phyloP scores from a whole-genome alignment of 1,140 invertebrate genomes.

The Ruditapes philippinarum region DNA sequence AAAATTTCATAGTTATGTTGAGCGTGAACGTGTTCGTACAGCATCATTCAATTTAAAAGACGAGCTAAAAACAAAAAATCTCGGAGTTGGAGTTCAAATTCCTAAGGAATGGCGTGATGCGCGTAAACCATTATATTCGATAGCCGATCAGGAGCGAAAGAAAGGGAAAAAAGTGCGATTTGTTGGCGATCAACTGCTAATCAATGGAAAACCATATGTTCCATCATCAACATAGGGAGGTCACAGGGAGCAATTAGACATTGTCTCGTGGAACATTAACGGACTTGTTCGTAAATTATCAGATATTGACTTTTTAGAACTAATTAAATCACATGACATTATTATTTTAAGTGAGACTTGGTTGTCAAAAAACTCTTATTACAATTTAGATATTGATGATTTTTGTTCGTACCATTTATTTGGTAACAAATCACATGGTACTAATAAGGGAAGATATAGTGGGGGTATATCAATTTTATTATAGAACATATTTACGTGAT shows the following conservation, averaged over 20 bases:
- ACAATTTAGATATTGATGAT: conserved; percentile 12
- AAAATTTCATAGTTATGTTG: conserved; percentile 16
- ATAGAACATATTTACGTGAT: neutral
- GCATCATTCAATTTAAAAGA: neutral
- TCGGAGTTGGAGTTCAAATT: neutral
- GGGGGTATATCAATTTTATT: conserved; percentile 16
- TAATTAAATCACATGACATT: neutral
- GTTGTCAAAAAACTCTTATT: neutral
- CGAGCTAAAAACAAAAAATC: neutral
- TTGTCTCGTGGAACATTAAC: conserved; percentile 34
- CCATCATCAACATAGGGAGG: neutral
- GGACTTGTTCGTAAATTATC: neutral
- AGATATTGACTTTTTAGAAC: conserved; percentile 28
- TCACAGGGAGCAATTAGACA: neutral
- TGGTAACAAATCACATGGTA: conserved; percentile 9
- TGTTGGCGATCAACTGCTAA: neutral
- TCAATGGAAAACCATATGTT: neutral
- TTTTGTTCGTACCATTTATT: conserved; percentile 15
- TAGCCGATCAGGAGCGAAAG: neutral
- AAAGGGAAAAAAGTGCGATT: neutral
- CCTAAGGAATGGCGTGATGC: neutral
- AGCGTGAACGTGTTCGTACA: neutral
- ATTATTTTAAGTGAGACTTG: conserved; percentile 1
- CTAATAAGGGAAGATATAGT: conserved; percentile 14
- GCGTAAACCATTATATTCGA: neutral